phyloP scores from a whole-genome alignment of 1,140 invertebrate species.

The Contarinia nasturtii region DNA sequence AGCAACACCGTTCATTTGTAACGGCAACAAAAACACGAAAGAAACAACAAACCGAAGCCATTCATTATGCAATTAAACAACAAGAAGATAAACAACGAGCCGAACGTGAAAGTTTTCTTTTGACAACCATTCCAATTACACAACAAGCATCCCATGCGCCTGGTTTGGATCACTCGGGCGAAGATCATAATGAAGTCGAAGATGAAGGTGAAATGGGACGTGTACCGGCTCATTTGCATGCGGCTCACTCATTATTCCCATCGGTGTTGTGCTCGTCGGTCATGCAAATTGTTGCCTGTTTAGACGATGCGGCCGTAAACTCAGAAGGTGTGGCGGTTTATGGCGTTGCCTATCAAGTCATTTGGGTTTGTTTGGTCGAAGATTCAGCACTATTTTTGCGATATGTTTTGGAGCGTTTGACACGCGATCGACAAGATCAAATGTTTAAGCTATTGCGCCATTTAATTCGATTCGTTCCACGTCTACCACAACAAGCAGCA shows the following conservation, averaged over 20 bases:
- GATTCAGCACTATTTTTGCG: constrained; percentile 91
- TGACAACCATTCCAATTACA: constrained; percentile 93
- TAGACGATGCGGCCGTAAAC: constrained; percentile 92
- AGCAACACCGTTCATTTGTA: constrained; percentile 87
- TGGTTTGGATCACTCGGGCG: constrained; percentile 65
- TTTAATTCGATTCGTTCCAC: constrained; percentile 79
- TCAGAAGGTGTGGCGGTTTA: constrained; percentile 82
- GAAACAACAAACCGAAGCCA: constrained; percentile 96
- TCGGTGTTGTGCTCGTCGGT: constrained; percentile 90
- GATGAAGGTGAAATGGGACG: constrained; percentile 48
- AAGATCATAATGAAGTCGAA: constrained; percentile 76
- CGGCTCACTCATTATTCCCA: constrained; percentile 88
- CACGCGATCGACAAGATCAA: constrained; percentile 84
- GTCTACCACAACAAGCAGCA: constrained; percentile 90
- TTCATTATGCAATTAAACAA: constrained; percentile 82
- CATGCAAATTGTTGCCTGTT: constrained; percentile 78
- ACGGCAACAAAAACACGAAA: constrained; percentile 96
- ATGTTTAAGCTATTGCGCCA: constrained; percentile 89
- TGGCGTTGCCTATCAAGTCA: constrained; percentile 83
- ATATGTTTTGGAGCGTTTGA: constrained; percentile 89
- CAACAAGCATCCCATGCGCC: constrained; percentile 91
- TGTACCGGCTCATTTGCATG: constrained; percentile 49
- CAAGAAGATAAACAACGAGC: constrained; percentile 88
- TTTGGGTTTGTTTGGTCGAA: constrained; percentile 95
- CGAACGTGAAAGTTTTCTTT: constrained; percentile 87